These are phyloP conservation scores for Gryllus bimaculatus DNA, from an alignment of 1,140 invertebrate genomes.

Conservation along the genomic window DNA sequence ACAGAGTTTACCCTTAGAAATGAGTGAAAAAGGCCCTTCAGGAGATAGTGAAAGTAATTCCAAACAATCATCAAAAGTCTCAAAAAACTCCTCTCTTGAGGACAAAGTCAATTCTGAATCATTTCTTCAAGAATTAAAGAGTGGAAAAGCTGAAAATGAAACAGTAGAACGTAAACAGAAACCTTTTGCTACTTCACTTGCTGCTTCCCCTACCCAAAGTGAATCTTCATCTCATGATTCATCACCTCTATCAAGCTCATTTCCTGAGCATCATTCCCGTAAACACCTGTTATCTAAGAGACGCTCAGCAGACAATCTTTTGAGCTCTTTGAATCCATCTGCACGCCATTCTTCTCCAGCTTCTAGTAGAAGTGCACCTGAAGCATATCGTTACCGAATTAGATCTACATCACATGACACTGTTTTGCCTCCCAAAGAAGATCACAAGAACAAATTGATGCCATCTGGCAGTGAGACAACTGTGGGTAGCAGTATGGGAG, in stretches of 20 bases:
- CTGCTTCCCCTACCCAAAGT: conserved; percentile 15
- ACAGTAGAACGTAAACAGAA: not conserved
- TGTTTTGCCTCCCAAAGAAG: not conserved
- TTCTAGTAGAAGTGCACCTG: conserved; percentile 14
- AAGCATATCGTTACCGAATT: conserved; percentile 9
- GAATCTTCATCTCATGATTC: conserved; percentile 17
- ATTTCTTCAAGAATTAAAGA: not conserved
- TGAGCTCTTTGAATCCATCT: conserved; percentile 7
- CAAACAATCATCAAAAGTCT: not conserved
- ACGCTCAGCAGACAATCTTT: conserved; percentile 34
- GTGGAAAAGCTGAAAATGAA: not conserved
- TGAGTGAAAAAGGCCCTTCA: not conserved
- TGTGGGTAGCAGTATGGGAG: not conserved
- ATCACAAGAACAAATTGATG: conserved; percentile 8
- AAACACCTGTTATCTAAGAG: conserved; percentile 31
- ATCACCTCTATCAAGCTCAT: conserved; percentile 6
- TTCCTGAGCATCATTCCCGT: conserved; percentile 10
- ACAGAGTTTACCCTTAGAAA: not conserved
- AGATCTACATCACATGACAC: conserved; percentile 17
- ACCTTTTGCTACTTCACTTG: not conserved
- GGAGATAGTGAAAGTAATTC: not conserved
- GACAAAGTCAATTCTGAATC: not conserved
- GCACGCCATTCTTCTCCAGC: conserved; percentile 14
- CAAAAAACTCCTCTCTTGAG: conserved; percentile 13
- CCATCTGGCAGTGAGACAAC: conserved; percentile 10